A percentile compares a stretch with the other conserved stretches of the same genome.
Conservation (phyloP, 1,140 invertebrate species). For the Drosophila orena region DNA sequence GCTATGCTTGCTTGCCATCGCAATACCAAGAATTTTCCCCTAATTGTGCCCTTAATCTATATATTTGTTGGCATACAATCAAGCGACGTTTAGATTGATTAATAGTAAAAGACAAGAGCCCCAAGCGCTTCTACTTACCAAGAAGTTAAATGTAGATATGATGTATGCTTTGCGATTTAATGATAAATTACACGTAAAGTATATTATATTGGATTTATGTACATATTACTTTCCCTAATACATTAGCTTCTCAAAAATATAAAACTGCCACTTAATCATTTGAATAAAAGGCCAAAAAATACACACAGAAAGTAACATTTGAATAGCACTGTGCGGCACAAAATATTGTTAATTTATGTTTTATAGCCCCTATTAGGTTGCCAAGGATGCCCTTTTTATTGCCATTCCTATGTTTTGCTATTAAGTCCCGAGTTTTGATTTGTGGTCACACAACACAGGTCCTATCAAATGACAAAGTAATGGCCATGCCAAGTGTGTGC, state of each 20-base stretch:
- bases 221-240: too few species aligned
- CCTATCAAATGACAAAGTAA: conserved; percentile 2
- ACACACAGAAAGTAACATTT: too few species aligned
- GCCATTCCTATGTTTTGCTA: neutral
- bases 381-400: neutral
- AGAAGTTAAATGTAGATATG: too few species aligned
- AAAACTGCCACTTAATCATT: too few species aligned
- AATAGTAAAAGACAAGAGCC: neutral
- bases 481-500: neutral
- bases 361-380: neutral
- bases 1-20: neutral
- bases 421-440: conserved; percentile 1
- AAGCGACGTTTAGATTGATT: neutral
- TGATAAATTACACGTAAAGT: too few species aligned
- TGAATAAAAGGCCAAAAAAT: too few species aligned
- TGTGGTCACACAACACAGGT: conserved; percentile 5
- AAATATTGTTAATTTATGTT: neutral
- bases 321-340: too few species aligned
- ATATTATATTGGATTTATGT: too few species aligned
- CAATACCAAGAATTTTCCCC: neutral
- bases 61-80: neutral
- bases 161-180: too few species aligned
- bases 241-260: too few species aligned
- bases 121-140: too few species aligned
- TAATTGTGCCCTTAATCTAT: neutral